A percentile compares a stretch with the other conserved stretches of the same genome.
These are phyloP conservation scores for Ridgeia piscesae DNA, from an alignment of 1,140 invertebrate species.

Conservation along the genomic window DNA sequence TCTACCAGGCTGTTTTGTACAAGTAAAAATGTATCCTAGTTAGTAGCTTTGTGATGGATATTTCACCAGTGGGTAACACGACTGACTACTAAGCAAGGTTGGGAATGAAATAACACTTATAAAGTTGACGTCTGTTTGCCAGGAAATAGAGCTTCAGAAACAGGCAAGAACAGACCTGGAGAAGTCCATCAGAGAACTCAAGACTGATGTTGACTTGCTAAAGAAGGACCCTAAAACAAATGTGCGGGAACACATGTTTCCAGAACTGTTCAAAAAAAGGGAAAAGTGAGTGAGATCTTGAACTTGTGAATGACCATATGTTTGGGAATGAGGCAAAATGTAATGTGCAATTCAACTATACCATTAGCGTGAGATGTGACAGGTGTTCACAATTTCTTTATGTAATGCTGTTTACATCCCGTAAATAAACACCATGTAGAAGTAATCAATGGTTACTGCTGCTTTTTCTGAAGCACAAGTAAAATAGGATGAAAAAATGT, in stretches of 20 bases:
- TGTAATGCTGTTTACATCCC: too few species aligned
- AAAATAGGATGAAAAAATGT: too few species aligned
- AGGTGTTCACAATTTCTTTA: too few species aligned
- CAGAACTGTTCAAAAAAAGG: slow-evolving; percentile 49
- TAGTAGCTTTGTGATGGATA: too few species aligned
- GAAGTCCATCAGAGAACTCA: slow-evolving; percentile 36
- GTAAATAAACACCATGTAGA: not conserved
- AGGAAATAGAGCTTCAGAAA: slow-evolving; percentile 53
- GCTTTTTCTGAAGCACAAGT: too few species aligned
- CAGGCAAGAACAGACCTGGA: slow-evolving; percentile 41
- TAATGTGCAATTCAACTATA: too few species aligned
- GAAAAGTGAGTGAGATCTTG: slow-evolving; percentile 43
- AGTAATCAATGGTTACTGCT: not conserved
- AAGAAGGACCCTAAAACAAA: slow-evolving; percentile 48
- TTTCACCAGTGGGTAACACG: too few species aligned
- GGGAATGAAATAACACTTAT: not conserved
- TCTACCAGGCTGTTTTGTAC: too few species aligned
- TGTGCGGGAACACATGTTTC: slow-evolving; percentile 50
- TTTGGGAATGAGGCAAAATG: too few species aligned
- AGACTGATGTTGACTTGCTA: slow-evolving; percentile 42
- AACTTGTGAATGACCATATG: too few species aligned
- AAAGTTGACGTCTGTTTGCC: not conserved
- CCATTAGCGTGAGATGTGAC: too few species aligned
- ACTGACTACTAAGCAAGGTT: not conserved
- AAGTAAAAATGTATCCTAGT: too few species aligned